Conservation (phyloP, 1,140 invertebrate genomes). For the Rhopalosiphum padi region DNA sequence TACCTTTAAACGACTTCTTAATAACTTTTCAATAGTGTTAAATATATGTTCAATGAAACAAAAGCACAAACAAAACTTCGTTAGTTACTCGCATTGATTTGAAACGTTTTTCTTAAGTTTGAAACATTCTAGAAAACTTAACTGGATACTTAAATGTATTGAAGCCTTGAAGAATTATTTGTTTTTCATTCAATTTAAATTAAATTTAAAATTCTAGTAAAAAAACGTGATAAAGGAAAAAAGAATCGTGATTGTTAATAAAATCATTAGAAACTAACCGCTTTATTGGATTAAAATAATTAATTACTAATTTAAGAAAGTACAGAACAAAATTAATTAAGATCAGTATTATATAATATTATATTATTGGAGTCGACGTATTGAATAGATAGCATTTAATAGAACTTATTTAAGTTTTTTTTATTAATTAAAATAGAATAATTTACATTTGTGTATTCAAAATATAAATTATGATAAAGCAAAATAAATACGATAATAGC, state of each 20-base stretch:
- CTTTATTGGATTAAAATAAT: constrained; percentile 7
- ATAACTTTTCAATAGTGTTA: constrained; percentile 26
- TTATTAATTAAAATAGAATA: background rate
- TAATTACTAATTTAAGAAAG: background rate
- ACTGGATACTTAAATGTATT: background rate
- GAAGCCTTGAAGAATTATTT: background rate
- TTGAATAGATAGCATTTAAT: background rate
- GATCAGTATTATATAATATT: background rate
- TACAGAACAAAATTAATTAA: background rate
- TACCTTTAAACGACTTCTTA: constrained; percentile 31
- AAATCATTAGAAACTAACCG: background rate
- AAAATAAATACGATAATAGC: background rate
- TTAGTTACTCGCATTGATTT: background rate
- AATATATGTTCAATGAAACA: constrained; percentile 31
- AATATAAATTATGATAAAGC: background rate
- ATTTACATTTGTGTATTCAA: background rate
- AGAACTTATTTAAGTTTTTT: background rate
- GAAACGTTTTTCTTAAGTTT: background rate
- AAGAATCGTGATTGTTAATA: background rate
- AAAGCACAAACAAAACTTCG: constrained; percentile 22
- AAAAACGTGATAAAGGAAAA: background rate
- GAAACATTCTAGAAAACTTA: background rate
- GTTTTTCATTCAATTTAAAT: constrained; percentile 15
- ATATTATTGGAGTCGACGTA: too few relatives aligned
- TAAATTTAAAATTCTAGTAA: background rate